Evolutionary conservation across 2,797 vertebrate species (phyloP).

Genomic region (Rallus crepitans): DNA sequence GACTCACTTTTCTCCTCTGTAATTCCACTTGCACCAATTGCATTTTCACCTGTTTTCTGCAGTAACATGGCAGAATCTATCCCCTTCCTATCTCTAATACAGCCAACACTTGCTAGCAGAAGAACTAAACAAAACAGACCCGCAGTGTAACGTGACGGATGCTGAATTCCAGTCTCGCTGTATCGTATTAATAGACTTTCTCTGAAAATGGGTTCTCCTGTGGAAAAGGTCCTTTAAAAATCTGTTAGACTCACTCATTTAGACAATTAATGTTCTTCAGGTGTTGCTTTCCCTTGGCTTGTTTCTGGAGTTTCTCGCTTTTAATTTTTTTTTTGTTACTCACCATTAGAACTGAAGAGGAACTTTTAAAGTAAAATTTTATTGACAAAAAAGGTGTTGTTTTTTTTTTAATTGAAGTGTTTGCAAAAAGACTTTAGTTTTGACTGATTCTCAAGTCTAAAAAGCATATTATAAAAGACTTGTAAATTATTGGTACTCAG

Average conservation of each 20-base stretch:
- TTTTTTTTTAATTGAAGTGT: not conserved
- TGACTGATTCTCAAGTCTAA: not conserved
- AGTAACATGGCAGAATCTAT: not conserved
- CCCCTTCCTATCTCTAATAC: not conserved
- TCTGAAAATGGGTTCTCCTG: not conserved
- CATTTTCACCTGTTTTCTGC: not conserved
- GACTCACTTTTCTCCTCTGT: not conserved
- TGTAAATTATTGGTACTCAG: not conserved
- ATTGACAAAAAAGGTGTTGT: not conserved
- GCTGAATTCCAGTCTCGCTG: not conserved
- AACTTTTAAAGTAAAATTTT: not conserved
- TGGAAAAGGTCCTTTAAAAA: not conserved
- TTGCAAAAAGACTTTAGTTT: not conserved
- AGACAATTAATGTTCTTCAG: not conserved
- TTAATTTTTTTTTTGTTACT: not conserved
- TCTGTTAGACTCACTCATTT: not conserved
- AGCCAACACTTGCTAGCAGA: not conserved
- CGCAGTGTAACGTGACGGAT: not conserved
- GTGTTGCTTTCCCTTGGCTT: not conserved
- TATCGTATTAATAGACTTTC: not conserved
- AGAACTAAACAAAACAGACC: not conserved
- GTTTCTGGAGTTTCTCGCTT: not conserved
- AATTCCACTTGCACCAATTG: not conserved
- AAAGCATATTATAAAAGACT: not conserved
- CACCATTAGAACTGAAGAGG: not conserved